Evolutionary conservation across 1,140 invertebrate genomes (phyloP).

Genomic region (Phymastichus coffea): DNA sequence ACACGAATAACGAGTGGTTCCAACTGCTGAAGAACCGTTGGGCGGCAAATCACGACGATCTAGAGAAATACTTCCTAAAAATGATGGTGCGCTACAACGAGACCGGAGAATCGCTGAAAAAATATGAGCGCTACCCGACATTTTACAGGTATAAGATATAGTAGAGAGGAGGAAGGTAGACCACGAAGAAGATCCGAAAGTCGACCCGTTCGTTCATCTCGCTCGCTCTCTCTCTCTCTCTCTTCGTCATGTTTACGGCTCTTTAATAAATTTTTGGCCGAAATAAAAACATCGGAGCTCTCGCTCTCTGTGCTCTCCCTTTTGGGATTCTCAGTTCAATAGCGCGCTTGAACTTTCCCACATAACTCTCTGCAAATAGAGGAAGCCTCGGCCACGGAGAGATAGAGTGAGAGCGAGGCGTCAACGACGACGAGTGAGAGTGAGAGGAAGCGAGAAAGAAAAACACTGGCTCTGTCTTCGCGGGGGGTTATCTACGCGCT

Average conservation of each 20-base stretch:
- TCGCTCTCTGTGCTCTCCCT: not conserved
- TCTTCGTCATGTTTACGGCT: slow-evolving; percentile 18
- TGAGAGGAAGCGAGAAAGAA: not conserved
- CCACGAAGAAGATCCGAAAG: too few relatives aligned
- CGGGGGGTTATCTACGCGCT: slow-evolving; percentile 25
- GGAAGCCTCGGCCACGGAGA: slow-evolving; percentile 24
- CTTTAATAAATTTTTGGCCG: slow-evolving; percentile 29
- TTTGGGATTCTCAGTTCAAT: not conserved
- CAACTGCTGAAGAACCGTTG: slow-evolving; percentile 87
- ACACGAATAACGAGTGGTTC: slow-evolving; percentile 85
- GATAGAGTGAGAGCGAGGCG: not conserved
- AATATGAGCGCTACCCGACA: slow-evolving; percentile 88
- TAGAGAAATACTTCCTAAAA: slow-evolving; percentile 92
- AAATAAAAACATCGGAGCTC: slow-evolving; percentile 24
- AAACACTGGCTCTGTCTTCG: slow-evolving; percentile 6
- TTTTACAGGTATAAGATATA: slow-evolving; percentile 72
- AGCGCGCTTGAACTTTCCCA: slow-evolving; percentile 25
- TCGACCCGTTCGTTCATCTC: not conserved
- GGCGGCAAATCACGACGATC: slow-evolving; percentile 88
- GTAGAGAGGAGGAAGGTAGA: too few relatives aligned
- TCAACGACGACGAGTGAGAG: not conserved
- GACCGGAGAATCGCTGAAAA: slow-evolving; percentile 75
- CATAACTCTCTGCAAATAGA: slow-evolving; percentile 32
- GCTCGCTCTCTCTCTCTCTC: not conserved
- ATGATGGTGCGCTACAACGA: slow-evolving; percentile 89